Evolutionary conservation across 2,113 vertebrate species (phyloP).

Genomic region (Aleadryas rufinucha): DNA sequence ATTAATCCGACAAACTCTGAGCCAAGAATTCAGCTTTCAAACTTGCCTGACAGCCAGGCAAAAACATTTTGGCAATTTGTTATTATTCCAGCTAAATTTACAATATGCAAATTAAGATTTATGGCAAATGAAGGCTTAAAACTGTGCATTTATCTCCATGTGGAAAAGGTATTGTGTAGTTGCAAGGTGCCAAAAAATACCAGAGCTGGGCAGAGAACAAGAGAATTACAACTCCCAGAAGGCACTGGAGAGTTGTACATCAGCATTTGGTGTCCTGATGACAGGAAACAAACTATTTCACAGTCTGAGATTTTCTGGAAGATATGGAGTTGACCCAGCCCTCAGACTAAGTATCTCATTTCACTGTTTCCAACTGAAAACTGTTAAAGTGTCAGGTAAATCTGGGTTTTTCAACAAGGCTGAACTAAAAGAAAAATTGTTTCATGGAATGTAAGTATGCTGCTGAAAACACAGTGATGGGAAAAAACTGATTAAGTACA

Average conservation of each 20-base stretch:
- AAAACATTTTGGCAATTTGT: background rate
- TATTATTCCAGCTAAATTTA: slow-evolving; percentile 7
- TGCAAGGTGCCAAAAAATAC: slow-evolving; percentile 17
- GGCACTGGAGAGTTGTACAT: slow-evolving; percentile 13
- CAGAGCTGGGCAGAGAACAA: slow-evolving; percentile 17
- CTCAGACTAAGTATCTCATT: slow-evolving; percentile 8
- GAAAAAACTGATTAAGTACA: background rate
- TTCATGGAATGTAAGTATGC: background rate
- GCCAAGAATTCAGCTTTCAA: slow-evolving; percentile 30
- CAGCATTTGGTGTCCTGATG: slow-evolving; percentile 45
- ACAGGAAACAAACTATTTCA: slow-evolving; percentile 59
- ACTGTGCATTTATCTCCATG: background rate
- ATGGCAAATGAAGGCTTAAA: background rate
- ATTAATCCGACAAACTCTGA: background rate
- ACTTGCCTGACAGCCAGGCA: background rate
- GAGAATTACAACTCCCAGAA: background rate
- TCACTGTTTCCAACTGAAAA: slow-evolving; percentile 26
- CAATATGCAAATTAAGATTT: slow-evolving; percentile 51
- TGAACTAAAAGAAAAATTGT: background rate
- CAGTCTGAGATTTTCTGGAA: slow-evolving; percentile 51
- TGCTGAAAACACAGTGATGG: slow-evolving; percentile 3
- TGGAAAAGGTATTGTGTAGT: background rate
- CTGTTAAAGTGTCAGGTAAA: slow-evolving; percentile 37
- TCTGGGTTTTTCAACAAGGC: slow-evolving; percentile 14
- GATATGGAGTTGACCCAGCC: slow-evolving; percentile 15